Conservation (phyloP, 2,888 invertebrate species). For the Xestia xanthographa region DNA sequence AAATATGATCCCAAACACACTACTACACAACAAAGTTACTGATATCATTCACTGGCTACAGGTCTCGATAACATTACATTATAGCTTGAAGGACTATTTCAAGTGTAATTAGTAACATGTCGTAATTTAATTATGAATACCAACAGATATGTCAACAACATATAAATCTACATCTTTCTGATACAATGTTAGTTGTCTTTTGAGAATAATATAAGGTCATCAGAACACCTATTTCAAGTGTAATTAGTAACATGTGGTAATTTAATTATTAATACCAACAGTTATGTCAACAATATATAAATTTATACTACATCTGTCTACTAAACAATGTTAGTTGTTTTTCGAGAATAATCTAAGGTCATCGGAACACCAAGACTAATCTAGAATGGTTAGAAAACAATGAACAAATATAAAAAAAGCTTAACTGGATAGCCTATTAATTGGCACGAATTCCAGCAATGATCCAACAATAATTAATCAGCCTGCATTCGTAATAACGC, state of each 20-base stretch:
- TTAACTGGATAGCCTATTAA: slow-evolving; percentile 1
- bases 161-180: slow-evolving; percentile 5
- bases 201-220: slow-evolving; percentile 43
- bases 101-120: slow-evolving; percentile 23
- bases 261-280: slow-evolving; percentile 17
- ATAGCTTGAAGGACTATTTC: background rate
- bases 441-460: slow-evolving; percentile 19
- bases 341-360: slow-evolving; percentile 49
- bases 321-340: background rate
- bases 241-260: slow-evolving; percentile 29
- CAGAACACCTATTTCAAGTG: slow-evolving; percentile 18
- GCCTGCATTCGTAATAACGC: slow-evolving; percentile 44
- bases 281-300: slow-evolving; percentile 11
- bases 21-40: slow-evolving; percentile 9
- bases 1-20: slow-evolving; percentile 63
- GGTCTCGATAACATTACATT: slow-evolving; percentile 17
- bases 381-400: slow-evolving; percentile 17
- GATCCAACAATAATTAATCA: slow-evolving; percentile 38
- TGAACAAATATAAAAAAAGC: slow-evolving; percentile 3
- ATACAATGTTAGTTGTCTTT: slow-evolving; percentile 14
- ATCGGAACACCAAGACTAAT: background rate
- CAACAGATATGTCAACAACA: slow-evolving; percentile 1
- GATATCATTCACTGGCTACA: slow-evolving; percentile 18
- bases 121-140: slow-evolving; percentile 25
- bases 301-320: background rate